Percentiles rank a stretch among this genome's conserved stretches.
Evolutionary conservation across 2,113 vertebrate species (phyloP).

Genomic region (Malurus cyaneus): DNA sequence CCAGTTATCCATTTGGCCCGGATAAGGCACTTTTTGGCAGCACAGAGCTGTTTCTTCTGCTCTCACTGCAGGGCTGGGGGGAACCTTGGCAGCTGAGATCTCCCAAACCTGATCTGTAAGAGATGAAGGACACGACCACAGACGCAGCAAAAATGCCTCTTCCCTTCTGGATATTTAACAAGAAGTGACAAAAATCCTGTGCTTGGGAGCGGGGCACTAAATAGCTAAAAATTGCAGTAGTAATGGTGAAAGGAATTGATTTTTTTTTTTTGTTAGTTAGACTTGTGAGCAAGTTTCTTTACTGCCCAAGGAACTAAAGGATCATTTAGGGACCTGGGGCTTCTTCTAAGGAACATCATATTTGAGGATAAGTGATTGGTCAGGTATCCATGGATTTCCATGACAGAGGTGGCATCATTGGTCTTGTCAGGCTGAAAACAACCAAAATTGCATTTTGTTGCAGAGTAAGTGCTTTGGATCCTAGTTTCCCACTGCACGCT

Average conservation of each 20-base stretch:
- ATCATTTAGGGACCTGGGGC: background rate
- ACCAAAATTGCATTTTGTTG: background rate
- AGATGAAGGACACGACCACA: background rate
- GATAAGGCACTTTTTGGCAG: background rate
- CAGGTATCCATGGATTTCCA: background rate
- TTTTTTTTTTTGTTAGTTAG: background rate
- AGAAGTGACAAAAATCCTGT: background rate
- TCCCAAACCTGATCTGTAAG: background rate
- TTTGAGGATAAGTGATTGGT: background rate
- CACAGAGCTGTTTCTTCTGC: background rate
- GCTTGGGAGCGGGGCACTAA: background rate
- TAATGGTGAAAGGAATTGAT: background rate
- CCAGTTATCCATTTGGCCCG: background rate
- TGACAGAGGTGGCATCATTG: background rate
- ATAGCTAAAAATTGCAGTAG: background rate
- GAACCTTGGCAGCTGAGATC: background rate
- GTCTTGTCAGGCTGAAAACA: background rate
- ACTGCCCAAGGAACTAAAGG: background rate
- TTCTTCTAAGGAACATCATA: background rate
- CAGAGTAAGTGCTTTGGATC: slow-evolving; percentile 23
- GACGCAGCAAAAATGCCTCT: background rate
- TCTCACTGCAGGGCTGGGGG: background rate
- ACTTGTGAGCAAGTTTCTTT: background rate
- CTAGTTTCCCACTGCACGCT: slow-evolving; percentile 39
- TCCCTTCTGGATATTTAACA: background rate